Base-by-base conservation (phyloP, 2,888 invertebrate genomes). In the Tubiluchus corallicola region DNA sequence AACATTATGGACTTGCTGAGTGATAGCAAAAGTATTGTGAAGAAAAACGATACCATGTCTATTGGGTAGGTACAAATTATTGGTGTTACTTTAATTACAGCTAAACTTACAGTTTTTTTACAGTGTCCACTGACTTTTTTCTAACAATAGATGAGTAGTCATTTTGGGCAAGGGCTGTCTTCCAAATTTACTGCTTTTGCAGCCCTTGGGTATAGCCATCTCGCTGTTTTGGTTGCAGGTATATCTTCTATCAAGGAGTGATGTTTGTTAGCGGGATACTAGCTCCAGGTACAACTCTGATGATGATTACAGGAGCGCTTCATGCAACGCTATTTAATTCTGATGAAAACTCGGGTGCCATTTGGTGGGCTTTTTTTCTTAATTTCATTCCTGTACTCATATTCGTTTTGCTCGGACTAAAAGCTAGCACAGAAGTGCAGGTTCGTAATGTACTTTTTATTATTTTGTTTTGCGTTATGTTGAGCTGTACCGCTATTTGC, bases 231-330 rank as follows among this genome's bases (percentile, higher is more conserved):
- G n/a, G 29, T 9, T 46, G n/a, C 43, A 53, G 54, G 52, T 59
- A 59, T 52, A 61, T 60, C 40, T 43, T 54, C 44, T 60, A 60
- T 45, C 60, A 60, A 29, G 29, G 20, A 37, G 62, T 76, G 61
- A 76, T 88, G 71, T 81, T 83, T 78, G 81, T 85, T 52, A 92
- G 94, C 56, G 94, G 96, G 0, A 82, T 98, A 57, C 71, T 98
- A 51, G 96, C 94, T 29, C 94, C 96, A 2, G 94, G 90, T 49
- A 90, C 90, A 52, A 92, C 92, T 69, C 92, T 92, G 63, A 85
- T 92, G 70, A 92, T 96, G 87, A 84, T 96, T 76, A 92, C 94
- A 67, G 96, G 96, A 63, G 94, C 94, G 56, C 90, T 94, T 65
- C 90, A 92, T 59, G 90, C 94, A 21, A 92, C 92, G 49, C 92